Evolutionary conservation across 2,888 invertebrate genomes (phyloP), one percentile per base, ranked within the genome.

Genomic region (Andrena camellia): DNA sequence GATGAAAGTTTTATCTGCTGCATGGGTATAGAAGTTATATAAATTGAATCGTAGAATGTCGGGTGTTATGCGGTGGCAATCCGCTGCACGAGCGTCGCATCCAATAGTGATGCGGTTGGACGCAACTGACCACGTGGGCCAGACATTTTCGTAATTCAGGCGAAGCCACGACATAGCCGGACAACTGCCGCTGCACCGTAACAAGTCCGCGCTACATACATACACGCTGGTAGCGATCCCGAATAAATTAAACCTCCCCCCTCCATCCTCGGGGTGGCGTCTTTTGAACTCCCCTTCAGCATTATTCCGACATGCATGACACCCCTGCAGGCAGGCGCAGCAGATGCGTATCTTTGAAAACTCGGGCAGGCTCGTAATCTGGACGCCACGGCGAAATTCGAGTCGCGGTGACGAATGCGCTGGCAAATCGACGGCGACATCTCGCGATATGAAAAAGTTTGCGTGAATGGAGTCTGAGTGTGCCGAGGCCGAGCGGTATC

Each of bases 81-180:
- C 50, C n/a, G 31, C 54, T 60, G 23, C 17, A 33, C 35, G 60
- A 50, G 13, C 31, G 20, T 10, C 1, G 75, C 64, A 31, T 42
- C 33, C 72, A 74, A 68, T 68, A 54, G 73, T 48, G 52, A 31
- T 62, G 78, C 68, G 60, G 35, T 57, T 26, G 29, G 48, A 33
- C 26, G 68, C 86, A 86, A 77, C 60, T 63, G 75, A 79, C 72
- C 76, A 66, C 42, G 83, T 29, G 67, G 66, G 33, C 42, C 79
- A 48, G 83, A 80, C 83, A 64, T 85, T 78, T 78, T 85, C 77
- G 77, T 57, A 83, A 83, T 83, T 80, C 80, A 57, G 50, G 10
- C 62, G 50, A 73, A 74, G 50, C 74, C 77, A 66, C 57, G 76
- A 67, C 72, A 66, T 29, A 26, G 33, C 23, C 63, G 26, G 81